Evolutionary conservation across 2,113 vertebrate species (phyloP).

Genomic region (Scopus umbretta): DNA sequence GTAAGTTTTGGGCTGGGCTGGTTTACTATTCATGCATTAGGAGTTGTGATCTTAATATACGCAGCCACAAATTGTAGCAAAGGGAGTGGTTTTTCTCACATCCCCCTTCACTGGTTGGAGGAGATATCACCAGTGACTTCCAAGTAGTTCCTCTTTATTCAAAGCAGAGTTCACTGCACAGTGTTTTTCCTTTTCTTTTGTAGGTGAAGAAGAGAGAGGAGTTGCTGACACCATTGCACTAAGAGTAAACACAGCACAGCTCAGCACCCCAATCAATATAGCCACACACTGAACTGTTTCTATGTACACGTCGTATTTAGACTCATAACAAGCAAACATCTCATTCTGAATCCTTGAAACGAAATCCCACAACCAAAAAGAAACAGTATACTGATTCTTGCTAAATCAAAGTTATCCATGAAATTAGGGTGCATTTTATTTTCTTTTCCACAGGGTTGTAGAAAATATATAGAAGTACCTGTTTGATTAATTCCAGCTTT

Average conservation of each 20-base stretch:
- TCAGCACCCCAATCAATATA: not conserved
- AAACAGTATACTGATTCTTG: not conserved
- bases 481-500: not conserved
- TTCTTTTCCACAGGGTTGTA: not conserved
- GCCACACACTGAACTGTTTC: not conserved
- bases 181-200: not conserved
- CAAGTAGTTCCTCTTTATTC: not conserved
- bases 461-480: not conserved
- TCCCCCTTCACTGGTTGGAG: not conserved
- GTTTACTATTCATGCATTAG: not conserved
- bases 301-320: not conserved
- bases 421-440: not conserved
- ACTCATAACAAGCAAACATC: not conserved
- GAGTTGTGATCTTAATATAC: not conserved
- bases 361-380: not conserved
- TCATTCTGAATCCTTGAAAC: not conserved
- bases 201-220: not conserved
- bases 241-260: not conserved
- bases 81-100: fast-evolving
- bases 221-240: not conserved
- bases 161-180: not conserved
- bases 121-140: not conserved
- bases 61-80: not conserved
- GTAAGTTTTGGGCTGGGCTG: not conserved
- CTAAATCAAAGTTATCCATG: not conserved